Percentiles rank a stretch among this genome's conserved stretches.
Evolutionary conservation across 2,797 vertebrate species (phyloP).

Genomic region (Sternarchorhynchus goeldii): DNA sequence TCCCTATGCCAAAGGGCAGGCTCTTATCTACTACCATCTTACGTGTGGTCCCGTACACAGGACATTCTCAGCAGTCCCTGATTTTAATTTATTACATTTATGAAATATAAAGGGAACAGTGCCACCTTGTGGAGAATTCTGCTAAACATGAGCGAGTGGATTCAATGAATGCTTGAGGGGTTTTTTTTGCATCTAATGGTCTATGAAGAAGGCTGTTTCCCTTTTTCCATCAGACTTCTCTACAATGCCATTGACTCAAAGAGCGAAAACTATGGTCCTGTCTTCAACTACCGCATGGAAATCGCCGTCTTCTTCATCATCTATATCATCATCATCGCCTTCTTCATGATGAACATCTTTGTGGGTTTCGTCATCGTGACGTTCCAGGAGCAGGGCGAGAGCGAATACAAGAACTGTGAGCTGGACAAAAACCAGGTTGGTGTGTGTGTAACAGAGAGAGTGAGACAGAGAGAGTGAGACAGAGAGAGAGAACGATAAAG

Average conservation of each 20-base stretch:
- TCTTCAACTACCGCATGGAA: slow-evolving; percentile 98
- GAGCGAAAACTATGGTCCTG: slow-evolving; percentile 91
- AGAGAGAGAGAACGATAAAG: no score
- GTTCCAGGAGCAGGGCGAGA: slow-evolving; percentile 99
- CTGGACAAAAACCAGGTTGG: slow-evolving; percentile 99
- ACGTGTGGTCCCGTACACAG: no score
- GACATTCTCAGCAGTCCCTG: no score
- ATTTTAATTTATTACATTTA: no score
- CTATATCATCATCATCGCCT: slow-evolving; percentile 99
- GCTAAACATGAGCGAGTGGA: no score
- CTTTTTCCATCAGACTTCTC: slow-evolving; percentile 79
- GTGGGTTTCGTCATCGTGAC: slow-evolving; percentile 99
- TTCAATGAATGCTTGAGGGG: no score
- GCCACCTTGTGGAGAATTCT: no score
- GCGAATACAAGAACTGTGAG: slow-evolving; percentile 99
- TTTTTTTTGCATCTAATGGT: no score
- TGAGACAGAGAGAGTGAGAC: no score
- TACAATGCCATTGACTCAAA: slow-evolving; percentile 99
- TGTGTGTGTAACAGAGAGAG: slow-evolving; percentile 13
- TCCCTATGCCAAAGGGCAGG: no score
- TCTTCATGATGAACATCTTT: slow-evolving; percentile 99
- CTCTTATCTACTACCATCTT: no score
- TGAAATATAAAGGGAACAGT: no score
- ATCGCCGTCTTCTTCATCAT: slow-evolving; percentile 99
- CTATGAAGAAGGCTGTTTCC: not conserved